Conservation (phyloP, 1,140 invertebrate species). For the Drosophila triauraria region DNA sequence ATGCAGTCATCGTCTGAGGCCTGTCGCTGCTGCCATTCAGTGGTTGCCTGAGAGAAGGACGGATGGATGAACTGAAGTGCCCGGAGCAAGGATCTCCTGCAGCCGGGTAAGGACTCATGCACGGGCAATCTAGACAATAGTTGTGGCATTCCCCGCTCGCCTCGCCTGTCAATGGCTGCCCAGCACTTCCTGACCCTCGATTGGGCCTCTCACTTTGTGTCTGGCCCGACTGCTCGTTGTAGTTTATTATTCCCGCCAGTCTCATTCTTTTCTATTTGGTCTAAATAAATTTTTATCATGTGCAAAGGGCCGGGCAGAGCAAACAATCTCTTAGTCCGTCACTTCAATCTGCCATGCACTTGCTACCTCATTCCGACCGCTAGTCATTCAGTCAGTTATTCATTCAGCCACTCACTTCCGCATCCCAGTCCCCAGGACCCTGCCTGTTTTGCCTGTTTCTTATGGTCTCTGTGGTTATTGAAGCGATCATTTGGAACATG, state of each 20-base stretch:
- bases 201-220: constrained; percentile 45
- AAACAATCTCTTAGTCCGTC: constrained; percentile 48
- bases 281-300: constrained; percentile 84
- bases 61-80: constrained; percentile 17
- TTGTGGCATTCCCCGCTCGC: constrained; percentile 29
- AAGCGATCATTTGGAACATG: constrained; percentile 84
- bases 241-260: constrained; percentile 81
- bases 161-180: constrained; percentile 45
- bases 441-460: constrained; percentile 66
- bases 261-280: constrained; percentile 81
- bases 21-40: constrained; percentile 41
- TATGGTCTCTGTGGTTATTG: constrained; percentile 84
- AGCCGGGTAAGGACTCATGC: constrained; percentile 41
- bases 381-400: constrained; percentile 47
- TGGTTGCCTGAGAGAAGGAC: constrained; percentile 25
- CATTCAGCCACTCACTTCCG: constrained; percentile 53
- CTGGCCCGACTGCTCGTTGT: constrained; percentile 50
- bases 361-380: constrained; percentile 36
- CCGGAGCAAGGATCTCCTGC: constrained; percentile 33
- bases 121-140: constrained; percentile 49
- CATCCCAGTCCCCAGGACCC: constrained; percentile 4
- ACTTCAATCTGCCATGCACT: constrained; percentile 45
- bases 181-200: constrained; percentile 50
- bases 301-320: constrained; percentile 52
- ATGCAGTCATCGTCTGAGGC: constrained; percentile 46